Evolutionary conservation across 2,888 invertebrate species (phyloP), one percentile per base, ranked within the genome.

Genomic region (Leptopterna dolabrata): DNA sequence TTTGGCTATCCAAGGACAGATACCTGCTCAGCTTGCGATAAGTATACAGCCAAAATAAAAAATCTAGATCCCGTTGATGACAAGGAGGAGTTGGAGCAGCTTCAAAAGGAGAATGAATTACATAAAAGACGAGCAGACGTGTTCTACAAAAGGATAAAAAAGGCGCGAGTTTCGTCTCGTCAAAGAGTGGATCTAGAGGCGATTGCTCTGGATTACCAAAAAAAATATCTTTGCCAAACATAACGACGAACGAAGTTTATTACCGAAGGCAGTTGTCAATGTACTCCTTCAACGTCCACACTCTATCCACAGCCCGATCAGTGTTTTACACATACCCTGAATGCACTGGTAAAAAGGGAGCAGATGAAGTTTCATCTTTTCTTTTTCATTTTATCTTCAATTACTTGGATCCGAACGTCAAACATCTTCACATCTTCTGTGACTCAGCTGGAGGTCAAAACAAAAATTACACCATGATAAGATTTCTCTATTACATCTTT

Each of bases 401-500:
- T 24, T 1, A n/a, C 2, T 43, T 78, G 78, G 43, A 43, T 14
- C 45, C 43, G 0, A 19, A 1, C 14, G 16, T 45, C 4, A 47
- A 78, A 11, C 13, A 2, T 19, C 43, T 78, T 19, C 14, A 78
- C 7, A 6, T 78, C 3, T 78, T 78, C 19, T 78, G 2, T 11
- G 78, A 78, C 43, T n/a, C 13, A 16, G n/a, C n/a, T 19, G 78
- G 76, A 13, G 88, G 89, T 36, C 89, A 89, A 73, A 90, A 89
- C 73, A 90, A 89, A 36, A 89, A 90, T 80, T 81, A 85, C 41
- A 87, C 80, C 76, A 73, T 89, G 43, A 78, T 89, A 13, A 83
- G 76, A 73, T 88, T 88, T 76, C 55, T 89, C 41, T 86, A 89
- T 85, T 88, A 86, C 83, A 16, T 89, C 11, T 89, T 89, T 47